phyloP scores from a whole-genome alignment of 2,888 invertebrate genomes.

The Bugula neritina region DNA sequence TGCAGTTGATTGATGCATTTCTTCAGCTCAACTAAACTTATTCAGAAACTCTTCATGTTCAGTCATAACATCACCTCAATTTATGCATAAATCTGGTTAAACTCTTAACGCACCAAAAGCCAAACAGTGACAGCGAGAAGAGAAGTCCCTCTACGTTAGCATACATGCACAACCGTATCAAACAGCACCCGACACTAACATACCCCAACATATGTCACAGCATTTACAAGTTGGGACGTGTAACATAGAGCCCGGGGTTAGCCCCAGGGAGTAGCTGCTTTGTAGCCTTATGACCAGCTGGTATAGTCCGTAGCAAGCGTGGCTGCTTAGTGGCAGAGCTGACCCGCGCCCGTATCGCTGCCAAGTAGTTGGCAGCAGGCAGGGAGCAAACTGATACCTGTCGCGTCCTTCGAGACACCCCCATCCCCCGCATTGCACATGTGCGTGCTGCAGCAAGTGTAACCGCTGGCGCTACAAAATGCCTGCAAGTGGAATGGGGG shows the following conservation, averaged over 20 bases:
- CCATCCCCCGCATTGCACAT: background rate
- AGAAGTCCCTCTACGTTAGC: too few relatives aligned
- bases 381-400: conserved; percentile 21
- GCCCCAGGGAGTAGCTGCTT: background rate
- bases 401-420: background rate
- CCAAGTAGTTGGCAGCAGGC: background rate
- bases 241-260: too few relatives aligned
- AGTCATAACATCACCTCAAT: too few relatives aligned
- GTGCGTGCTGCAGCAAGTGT: background rate
- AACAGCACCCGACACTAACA: background rate
- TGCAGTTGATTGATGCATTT: too few relatives aligned
- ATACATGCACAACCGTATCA: background rate
- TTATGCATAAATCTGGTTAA: too few relatives aligned
- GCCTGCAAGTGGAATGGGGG: background rate
- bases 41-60: too few relatives aligned
- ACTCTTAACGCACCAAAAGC: too few relatives aligned
- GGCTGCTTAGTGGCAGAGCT: background rate
- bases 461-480: background rate
- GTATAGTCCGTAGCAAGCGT: background rate
- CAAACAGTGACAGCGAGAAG: background rate
- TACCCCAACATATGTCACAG: background rate
- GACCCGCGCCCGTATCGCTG: background rate
- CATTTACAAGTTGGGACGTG: background rate
- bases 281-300: background rate
- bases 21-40: too few relatives aligned